These are phyloP conservation scores for Syngnathus acus DNA, from an alignment of 2,797 vertebrate genomes.

Conservation along the genomic window DNA sequence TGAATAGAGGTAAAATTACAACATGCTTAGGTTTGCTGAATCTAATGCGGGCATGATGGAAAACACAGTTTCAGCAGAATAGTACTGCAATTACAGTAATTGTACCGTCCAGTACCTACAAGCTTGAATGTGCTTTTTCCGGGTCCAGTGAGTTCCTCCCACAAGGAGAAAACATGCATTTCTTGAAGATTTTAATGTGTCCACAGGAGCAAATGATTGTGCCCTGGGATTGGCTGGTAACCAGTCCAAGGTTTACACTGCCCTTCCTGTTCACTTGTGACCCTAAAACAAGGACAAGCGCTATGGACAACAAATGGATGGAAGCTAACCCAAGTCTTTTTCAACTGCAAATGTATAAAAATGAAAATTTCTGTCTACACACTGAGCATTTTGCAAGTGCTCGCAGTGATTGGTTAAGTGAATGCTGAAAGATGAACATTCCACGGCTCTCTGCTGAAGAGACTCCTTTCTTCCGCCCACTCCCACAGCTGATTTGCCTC, in stretches of 20 bases:
- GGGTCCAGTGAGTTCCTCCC: not conserved
- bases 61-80: no score
- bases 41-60: not conserved
- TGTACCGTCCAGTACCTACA: no score
- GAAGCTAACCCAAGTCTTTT: not conserved
- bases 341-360: not conserved
- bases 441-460: slow-evolving; percentile 28
- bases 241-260: no score
- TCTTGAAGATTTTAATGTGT: no score
- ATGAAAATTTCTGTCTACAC: not conserved
- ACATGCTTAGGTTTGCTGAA: not conserved
- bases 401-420: not conserved
- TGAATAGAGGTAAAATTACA: not conserved
- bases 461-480: slow-evolving; percentile 50
- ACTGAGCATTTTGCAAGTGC: not conserved
- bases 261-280: no score
- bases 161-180: no score
- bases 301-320: not conserved
- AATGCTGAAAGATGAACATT: not conserved
- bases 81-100: no score
- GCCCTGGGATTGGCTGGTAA: no score
- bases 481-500: slow-evolving; percentile 42
- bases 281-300: no score
- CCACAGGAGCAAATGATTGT: no score
- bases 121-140: not conserved